Conservation (phyloP, 2,113 vertebrate species). For the Notothenia rossii region DNA sequence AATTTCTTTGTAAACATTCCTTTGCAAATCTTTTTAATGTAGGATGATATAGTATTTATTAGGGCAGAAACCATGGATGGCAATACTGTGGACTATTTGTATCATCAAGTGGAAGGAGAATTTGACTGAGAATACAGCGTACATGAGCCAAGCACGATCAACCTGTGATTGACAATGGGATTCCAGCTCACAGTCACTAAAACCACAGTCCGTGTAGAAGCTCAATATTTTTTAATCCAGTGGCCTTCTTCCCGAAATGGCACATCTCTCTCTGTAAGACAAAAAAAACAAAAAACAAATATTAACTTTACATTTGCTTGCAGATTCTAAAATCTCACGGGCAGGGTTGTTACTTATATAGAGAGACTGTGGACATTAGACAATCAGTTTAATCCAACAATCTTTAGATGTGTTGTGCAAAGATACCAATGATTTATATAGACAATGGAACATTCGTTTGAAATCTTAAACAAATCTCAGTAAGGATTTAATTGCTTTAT, state of each 20-base stretch:
- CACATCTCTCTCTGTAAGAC: constrained; percentile 79
- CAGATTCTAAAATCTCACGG: constrained; percentile 4
- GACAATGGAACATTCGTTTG: not conserved
- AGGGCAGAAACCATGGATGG: constrained; percentile 95
- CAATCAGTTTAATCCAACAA: not conserved
- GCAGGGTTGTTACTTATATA: not conserved
- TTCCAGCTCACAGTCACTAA: constrained; percentile 39
- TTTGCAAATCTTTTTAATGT: constrained; percentile 96
- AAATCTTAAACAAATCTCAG: not conserved
- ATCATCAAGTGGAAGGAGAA: constrained; percentile 71
- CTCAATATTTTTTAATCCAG: constrained; percentile 71
- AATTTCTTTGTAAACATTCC: constrained; percentile 99
- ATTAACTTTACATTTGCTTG: constrained; percentile 20
- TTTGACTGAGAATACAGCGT: constrained; percentile 64
- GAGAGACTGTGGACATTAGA: not conserved
- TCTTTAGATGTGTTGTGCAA: not conserved
- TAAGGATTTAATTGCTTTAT: too few relatives aligned
- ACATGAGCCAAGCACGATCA: constrained; percentile 51
- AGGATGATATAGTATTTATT: constrained; percentile 91
- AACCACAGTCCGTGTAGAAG: constrained; percentile 41
- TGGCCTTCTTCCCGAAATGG: constrained; percentile 75
- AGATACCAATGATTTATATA: not conserved
- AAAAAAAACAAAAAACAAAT: constrained; percentile 73
- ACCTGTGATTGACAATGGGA: constrained; percentile 48
- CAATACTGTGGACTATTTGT: constrained; percentile 77